Base-by-base conservation (phyloP, 2,888 invertebrate genomes). In the Epinotia brunnichana region DNA sequence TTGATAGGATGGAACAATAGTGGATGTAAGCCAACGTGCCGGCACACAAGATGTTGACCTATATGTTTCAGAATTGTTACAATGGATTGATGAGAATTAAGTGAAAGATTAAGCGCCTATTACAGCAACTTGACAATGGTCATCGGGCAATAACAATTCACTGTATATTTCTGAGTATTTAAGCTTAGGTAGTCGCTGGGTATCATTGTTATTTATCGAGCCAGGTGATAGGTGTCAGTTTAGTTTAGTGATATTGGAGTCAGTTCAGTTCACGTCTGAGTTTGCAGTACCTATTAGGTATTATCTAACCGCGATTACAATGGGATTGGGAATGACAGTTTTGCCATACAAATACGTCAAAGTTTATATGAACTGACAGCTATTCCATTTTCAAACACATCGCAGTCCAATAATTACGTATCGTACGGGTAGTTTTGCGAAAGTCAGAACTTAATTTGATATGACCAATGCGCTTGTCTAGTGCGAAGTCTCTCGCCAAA, bases 1-100 rank as follows among this genome's bases (percentile, higher is more conserved):
- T 66, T 66, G 66, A 66, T 39, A 56, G 66, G 41, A 39, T 54
- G 39, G 39, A 66, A 66, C 66, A 66, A 66, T 41, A 66, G 54
- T 41, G 13, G 41, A 15, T n/a, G 44, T n/a, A 10, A 54, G 53
- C 39, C 64, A 39, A 39, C 53, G 19, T n/a, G 5, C 11, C 44
- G 61, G n/a, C 54, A 41, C 39, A 66, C 24, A 9, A 54, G 51
- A 66, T 66, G 21, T 41, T 66, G 66, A 66, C 53, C 64, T 21
- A 64, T 21, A 62, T 62, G 21, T 62, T 21, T n/a, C 35, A 7
- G 24, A 35, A 24, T 24, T 63, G 11, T 4, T 19, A 19, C 51
- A 35, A 63, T 63, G 24, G 5, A 51, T 24, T 4, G n/a, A 17
- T 29, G 13, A 63, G 19, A 39, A 17, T 17, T 21, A n/a, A n/a